Conservation (phyloP, 37 sponge, comb jelly and placozoan species). For the Chondrosia reniformis region DNA sequence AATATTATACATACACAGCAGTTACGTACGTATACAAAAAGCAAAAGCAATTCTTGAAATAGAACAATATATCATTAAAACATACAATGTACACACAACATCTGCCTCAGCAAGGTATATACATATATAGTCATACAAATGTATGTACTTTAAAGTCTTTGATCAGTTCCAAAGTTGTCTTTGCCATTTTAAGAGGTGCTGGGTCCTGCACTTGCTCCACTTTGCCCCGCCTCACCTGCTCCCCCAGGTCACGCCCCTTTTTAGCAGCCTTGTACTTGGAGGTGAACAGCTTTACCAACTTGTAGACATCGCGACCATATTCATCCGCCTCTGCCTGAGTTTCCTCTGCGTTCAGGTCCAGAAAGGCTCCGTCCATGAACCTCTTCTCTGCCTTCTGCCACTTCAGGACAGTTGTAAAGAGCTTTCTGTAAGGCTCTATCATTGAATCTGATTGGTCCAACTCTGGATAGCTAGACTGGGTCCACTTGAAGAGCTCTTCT, state of each 20-base stretch:
- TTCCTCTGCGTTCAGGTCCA: slow-evolving; percentile 90
- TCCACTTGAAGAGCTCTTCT: slow-evolving; percentile 94
- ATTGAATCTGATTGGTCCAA: slow-evolving; percentile 65
- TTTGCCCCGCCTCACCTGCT: not conserved
- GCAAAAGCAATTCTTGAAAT: not conserved
- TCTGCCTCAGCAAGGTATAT: too few relatives aligned
- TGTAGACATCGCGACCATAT: slow-evolving; percentile 89
- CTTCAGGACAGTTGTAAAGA: slow-evolving; percentile 84
- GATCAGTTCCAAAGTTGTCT: slow-evolving; percentile 45
- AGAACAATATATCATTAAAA: not conserved
- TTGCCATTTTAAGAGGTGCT: slow-evolving; percentile 71
- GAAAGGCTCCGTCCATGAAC: slow-evolving; percentile 94
- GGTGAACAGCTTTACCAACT: slow-evolving; percentile 73
- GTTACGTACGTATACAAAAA: not conserved
- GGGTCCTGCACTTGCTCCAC: slow-evolving; percentile 34
- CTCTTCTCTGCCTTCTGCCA: slow-evolving; percentile 97
- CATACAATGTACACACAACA: too few relatives aligned
- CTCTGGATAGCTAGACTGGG: slow-evolving; percentile 82
- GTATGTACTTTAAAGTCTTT: slow-evolving; percentile 72
- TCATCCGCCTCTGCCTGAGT: slow-evolving; percentile 92
- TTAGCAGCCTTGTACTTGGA: slow-evolving; percentile 59
- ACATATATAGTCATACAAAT: not conserved
- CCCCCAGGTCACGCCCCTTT: slow-evolving; percentile 52
- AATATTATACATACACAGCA: not conserved
- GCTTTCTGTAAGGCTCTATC: slow-evolving; percentile 87